Evolutionary conservation across 1,140 invertebrate genomes (phyloP), one percentile per base, ranked within the genome.

Genomic region (Sarcophaga peregrina): DNA sequence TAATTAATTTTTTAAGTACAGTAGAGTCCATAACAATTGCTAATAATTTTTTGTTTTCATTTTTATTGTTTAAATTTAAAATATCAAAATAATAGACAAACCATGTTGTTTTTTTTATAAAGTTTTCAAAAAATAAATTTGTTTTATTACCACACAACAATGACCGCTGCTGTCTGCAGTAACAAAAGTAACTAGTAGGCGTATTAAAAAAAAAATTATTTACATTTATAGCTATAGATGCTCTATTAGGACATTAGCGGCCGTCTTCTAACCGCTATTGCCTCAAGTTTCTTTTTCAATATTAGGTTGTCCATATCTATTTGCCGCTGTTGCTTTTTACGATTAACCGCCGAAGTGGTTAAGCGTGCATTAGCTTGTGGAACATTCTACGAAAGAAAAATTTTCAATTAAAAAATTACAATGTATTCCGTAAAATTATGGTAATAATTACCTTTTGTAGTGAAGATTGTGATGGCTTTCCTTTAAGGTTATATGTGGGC

Each of bases 261-360:
- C 9, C 50, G 72, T 25, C 83, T 47, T 11, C 89, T 84, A 2
- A 84, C 73, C 48, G 87, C 84, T 54, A 90, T 90, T 7, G 87
- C 86, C 74, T 90, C 88, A 74, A 90, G 83, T 80, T 90, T 89
- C 45, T 88, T 85, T 78, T 88, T 89, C 0, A 90, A 85, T 50
- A 89, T 72, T 84, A 88, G 87, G 80, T 90, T 90, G 78, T 90
- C 89, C 81, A 87, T 15, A 81, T 90, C 88, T n/a, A 90, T 89
- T 84, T 90, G 88, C 0, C 87, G 84, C 74, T 90, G 89, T 80
- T 86, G 85, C 75, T 90, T 90, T 82, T 88, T 90, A 0, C 89
- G 85, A 83, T 90, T 90, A 0, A 90, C 83, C 0, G 87, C 88
- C 8, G 89, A 86, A 9, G 87, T 90, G 7, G 89, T 83, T 15